phyloP scores from a whole-genome alignment of 2,113 vertebrate genomes.

The Nothoprocta pentlandii region DNA sequence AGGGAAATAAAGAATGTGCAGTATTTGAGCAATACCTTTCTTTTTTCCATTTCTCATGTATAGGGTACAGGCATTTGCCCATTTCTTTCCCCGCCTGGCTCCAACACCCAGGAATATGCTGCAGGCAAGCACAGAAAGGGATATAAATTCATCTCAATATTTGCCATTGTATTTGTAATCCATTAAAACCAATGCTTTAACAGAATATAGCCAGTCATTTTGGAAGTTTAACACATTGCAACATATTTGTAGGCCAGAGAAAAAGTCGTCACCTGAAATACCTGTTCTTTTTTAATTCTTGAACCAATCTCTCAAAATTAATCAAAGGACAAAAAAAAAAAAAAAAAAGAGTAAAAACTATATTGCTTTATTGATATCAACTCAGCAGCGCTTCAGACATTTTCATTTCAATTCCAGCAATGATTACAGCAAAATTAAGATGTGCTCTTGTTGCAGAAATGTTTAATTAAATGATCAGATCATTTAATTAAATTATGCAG shows the following conservation, averaged over 20 bases:
- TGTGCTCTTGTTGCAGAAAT: background rate
- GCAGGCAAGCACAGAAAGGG: background rate
- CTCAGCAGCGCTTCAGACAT: background rate
- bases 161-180: background rate
- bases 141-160: background rate
- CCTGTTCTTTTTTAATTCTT: no score
- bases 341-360: background rate
- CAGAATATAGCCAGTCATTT: background rate
- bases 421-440: background rate
- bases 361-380: constrained; percentile 14
- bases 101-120: background rate
- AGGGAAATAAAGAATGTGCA: background rate
- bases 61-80: no score
- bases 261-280: no score
- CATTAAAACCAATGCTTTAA: background rate
- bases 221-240: background rate
- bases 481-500: background rate
- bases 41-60: no score
- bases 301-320: background rate
- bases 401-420: constrained; percentile 7
- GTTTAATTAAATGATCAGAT: background rate
- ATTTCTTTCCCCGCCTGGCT: background rate
- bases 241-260: no score
- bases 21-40: background rate
- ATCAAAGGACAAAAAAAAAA: background rate